A percentile compares a stretch with the other conserved stretches of the same genome.
phyloP scores from a whole-genome alignment of 2,888 invertebrate species.

The Limulus polyphemus region DNA sequence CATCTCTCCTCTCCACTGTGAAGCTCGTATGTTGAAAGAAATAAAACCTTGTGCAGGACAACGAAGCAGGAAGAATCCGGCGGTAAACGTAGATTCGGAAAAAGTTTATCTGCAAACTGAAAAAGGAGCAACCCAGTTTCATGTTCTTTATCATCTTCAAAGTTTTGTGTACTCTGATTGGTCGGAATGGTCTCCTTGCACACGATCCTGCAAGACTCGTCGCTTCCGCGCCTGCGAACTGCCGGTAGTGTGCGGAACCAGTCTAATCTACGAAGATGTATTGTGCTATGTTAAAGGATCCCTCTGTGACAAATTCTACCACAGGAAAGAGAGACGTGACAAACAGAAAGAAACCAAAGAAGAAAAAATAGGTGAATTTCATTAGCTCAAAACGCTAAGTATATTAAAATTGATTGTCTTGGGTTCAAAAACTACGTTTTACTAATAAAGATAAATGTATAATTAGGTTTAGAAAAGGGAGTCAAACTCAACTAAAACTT shows the following conservation, averaged over 20 bases:
- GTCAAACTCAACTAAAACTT: too few species aligned
- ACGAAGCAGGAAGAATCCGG: conserved; percentile 14
- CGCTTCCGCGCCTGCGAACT: conserved; percentile 63
- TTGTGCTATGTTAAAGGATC: conserved; percentile 72
- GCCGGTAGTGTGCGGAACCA: conserved; percentile 58
- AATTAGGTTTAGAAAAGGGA: too few species aligned
- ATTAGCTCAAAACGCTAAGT: too few species aligned
- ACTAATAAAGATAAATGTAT: too few species aligned
- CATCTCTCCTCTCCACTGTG: conserved; percentile 27
- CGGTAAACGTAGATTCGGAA: conserved; percentile 1
- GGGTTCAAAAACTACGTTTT: too few species aligned
- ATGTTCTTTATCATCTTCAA: conserved; percentile 28
- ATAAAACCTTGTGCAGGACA: conserved; percentile 29
- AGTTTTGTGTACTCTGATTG: conserved; percentile 44
- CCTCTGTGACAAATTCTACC: conserved; percentile 51
- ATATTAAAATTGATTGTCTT: too few species aligned
- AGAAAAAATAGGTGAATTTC: not conserved
- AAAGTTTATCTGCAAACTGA: not conserved
- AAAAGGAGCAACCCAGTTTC: conserved; percentile 30
- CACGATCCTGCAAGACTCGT: conserved; percentile 61
- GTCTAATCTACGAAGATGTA: conserved; percentile 65
- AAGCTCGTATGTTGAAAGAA: conserved; percentile 32
- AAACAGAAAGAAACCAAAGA: conserved; percentile 7
- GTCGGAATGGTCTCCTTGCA: conserved; percentile 72
- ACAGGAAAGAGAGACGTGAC: conserved; percentile 8